Conservation (phyloP, 2,113 vertebrate species). For the Gila orcuttii region DNA sequence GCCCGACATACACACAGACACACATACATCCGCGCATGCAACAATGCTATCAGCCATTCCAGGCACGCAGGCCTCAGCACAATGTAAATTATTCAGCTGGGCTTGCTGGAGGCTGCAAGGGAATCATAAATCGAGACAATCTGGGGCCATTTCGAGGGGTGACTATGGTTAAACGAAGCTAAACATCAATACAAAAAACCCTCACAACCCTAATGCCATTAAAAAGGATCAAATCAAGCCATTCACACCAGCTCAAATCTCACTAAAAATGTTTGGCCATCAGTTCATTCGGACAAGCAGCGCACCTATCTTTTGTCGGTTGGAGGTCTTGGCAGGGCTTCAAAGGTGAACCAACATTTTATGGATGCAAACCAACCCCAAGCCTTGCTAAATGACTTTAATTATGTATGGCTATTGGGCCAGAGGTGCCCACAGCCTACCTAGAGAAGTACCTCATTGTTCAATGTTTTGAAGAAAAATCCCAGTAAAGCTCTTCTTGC, state of each 20-base stretch:
- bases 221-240: slow-evolving; percentile 28
- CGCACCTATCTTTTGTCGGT: slow-evolving; percentile 34
- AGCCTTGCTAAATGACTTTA: slow-evolving; percentile 56
- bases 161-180: slow-evolving; percentile 73
- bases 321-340: slow-evolving; percentile 58
- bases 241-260: neutral
- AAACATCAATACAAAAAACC: slow-evolving; percentile 75
- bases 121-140: slow-evolving; percentile 79
- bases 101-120: slow-evolving; percentile 76
- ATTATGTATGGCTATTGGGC: slow-evolving; percentile 55
- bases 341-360: slow-evolving; percentile 63
- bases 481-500: neutral
- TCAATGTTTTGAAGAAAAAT: slow-evolving; percentile 25
- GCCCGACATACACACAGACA: slow-evolving; percentile 31
- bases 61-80: slow-evolving; percentile 77
- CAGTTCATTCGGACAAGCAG: neutral
- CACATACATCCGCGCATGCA: slow-evolving; percentile 41
- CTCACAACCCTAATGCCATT: slow-evolving; percentile 19
- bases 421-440: neutral
- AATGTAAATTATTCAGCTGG: slow-evolving; percentile 84
- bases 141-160: slow-evolving; percentile 77
- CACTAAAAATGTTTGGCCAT: neutral
- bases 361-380: slow-evolving; percentile 54
- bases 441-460: slow-evolving; percentile 35
- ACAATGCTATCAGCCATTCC: slow-evolving; percentile 74